Base-by-base conservation (phyloP, 2,113 vertebrate genomes). In the Indri indri region DNA sequence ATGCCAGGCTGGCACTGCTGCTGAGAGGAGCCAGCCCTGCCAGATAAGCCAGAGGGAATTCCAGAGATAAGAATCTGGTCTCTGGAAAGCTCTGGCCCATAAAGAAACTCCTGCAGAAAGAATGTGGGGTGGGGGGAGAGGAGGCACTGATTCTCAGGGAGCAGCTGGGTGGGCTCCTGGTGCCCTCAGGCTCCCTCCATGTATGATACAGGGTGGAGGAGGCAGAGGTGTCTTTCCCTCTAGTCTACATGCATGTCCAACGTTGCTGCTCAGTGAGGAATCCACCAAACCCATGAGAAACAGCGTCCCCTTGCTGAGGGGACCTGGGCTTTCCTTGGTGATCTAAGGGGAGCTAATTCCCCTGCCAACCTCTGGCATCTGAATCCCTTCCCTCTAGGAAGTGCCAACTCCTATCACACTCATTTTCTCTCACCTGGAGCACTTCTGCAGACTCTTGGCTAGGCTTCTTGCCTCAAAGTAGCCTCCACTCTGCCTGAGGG, bases 11-110 rank as follows among this genome's bases (percentile, higher is more conserved):
- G 76, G 77, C 42, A 54, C 25, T 12, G 45, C 47, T 32, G 32
- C 3, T 66, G 37, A 50, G 42, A 90, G 17, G 57, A 88, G 34
- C 16, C 42, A 74, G 73, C 42, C 61, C 50, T 81, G 71, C 32
- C 30, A 9, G 50, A 70, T 18, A 59, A 61, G 34, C 16, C 34
- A 86, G 40, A 96, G 45, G 61, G 22, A 90, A 87, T 88, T 76
- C n/a, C 47, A 87, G 77, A 97, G 85, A 68, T 86, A 61, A 68
- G 54, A 93, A 30, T 40, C 8, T 91, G 76, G 79, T 65, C 70
- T 86, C 94, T 83, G 54, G 70, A 93, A 87, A 88, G 47, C n/a
- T 95, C 95, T 96, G 76, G 59, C 27, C 66, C 40, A 47, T 45
- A 42, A 70, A 85, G 54, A 54, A 40, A 32, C 77, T 89, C 52